Evolutionary conservation across 1,140 invertebrate species (phyloP), one percentile per base, ranked within the genome.

Genomic region (Danaus melanippus): DNA sequence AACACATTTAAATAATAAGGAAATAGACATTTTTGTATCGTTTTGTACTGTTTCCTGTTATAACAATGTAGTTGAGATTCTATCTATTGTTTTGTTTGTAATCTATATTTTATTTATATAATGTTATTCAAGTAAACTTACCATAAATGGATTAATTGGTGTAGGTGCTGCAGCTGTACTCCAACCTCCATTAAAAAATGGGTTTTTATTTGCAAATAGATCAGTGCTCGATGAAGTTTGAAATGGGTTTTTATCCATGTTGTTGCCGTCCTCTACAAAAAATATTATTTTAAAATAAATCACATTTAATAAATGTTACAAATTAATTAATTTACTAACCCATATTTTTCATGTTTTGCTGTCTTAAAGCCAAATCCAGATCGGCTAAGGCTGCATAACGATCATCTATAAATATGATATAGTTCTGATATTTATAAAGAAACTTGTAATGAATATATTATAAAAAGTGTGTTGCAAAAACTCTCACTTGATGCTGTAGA

Each of bases 351-450:
- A 81, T 78, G 56, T 87, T 84, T 65, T 88, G 83, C 56, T 88
- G 81, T 61, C 84, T 74, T 64, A 87, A 70, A 53, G 80, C 82
- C 62, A 78, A 59, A 70, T 88, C 86, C 57, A 88, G 74, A 69
- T 87, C 86, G 56, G 86, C 86, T 62, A 88, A 68, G 51, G 86
- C 86, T 66, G 86, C 86, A 77, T 88, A 88, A 21, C 86, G 77
- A 69, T 88, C 86, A 78, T 87, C 86, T 88, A 56, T 43, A 67
- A 69, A 62, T 40, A 8, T 40, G 40, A 41, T 52, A 10, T 39
- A 32, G 1, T 45, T 40, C 12, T 50, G 32, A 50, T 46, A 17
- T 32, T 48, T 21, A n/a, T 43, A 48, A 15, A 32, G 21, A 7
- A 32, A 53, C 21, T 40, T 50, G 15, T 46, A 62, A 49, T 53